Base-by-base conservation (phyloP, 1,140 invertebrate species). In the Musca domestica region DNA sequence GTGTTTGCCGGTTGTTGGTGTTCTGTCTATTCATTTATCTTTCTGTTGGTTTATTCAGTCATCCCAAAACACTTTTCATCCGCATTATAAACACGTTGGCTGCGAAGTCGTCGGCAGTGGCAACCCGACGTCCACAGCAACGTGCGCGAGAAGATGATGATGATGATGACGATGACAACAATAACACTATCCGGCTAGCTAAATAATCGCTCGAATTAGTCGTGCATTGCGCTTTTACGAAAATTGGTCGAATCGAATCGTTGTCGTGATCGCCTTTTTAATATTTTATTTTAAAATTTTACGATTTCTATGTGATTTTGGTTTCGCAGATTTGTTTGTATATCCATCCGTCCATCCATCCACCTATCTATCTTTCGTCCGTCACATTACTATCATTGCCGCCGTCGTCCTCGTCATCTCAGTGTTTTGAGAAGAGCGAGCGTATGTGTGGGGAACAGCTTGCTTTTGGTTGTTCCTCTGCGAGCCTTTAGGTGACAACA, bases 141-240 rank as follows among this genome's bases (percentile, higher is more conserved):
- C 20, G 48, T 51, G 9, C 48, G 20, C n/a, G 54, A n/a, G 54
- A 27, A 34, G 27, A 34, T 61, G 56, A 17, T 41, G 27, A 25
- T 15, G 52, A 58, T 20, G 27, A 30, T 25, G 54, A 9, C 25
- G 54, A 58, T 3, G 14, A 34, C 56, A 30, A 19, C 56, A 61
- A 34, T 17, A 19, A 61, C 56, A 61, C 17, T 61, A 61, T 27
- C 56, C 56, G 56, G 56, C 20, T 27, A 41, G 27, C 56, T 61
- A 61, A 61, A 61, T 34, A 61, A 41, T 61, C 27, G 27, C 34
- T 61, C 41, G 56, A 20, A 34, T 61, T 61, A 61, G 56, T 61
- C 56, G 56, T 61, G 27, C 27, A 61, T 61, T 61, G 22, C 27
- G 56, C 56, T 61, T 61, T 41, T n/a, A 61, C n/a, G 52, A 56